Conservation (phyloP, 2,113 vertebrate species). For the Bucco capensis region DNA sequence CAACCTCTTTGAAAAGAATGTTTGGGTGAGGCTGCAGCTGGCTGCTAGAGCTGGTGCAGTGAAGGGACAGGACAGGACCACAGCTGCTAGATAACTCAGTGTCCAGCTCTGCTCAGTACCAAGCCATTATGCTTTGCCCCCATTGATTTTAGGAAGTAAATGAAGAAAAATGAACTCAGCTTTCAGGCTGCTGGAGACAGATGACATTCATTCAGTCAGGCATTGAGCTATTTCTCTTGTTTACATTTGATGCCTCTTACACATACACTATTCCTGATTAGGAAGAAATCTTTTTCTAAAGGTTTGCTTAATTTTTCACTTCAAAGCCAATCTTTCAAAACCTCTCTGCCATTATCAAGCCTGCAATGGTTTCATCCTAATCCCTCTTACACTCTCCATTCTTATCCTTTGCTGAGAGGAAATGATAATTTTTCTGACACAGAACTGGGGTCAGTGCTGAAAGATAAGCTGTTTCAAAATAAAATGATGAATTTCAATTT, state of each 20-base stretch:
- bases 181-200: background rate
- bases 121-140: background rate
- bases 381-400: conserved; percentile 35
- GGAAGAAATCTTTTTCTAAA: background rate
- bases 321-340: conserved; percentile 56
- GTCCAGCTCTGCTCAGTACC: background rate
- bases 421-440: conserved; percentile 44
- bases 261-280: conserved; percentile 15
- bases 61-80: background rate
- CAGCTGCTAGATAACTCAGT: background rate
- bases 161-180: background rate
- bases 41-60: background rate
- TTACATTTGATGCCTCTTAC: conserved; percentile 34
- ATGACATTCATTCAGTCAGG: background rate
- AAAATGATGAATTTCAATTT: conserved; percentile 48
- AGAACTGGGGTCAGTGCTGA: background rate
- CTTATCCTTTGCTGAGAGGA: conserved; percentile 51
- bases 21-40: background rate
- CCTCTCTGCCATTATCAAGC: conserved; percentile 42
- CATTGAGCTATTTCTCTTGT: background rate
- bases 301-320: conserved; percentile 52
- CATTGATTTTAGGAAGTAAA: background rate
- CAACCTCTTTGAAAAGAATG: background rate
- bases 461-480: conserved; percentile 57
- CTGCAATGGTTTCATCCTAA: conserved; percentile 56